phyloP scores from a whole-genome alignment of 2,797 vertebrate species.

The Silurus lanzhouensis region DNA sequence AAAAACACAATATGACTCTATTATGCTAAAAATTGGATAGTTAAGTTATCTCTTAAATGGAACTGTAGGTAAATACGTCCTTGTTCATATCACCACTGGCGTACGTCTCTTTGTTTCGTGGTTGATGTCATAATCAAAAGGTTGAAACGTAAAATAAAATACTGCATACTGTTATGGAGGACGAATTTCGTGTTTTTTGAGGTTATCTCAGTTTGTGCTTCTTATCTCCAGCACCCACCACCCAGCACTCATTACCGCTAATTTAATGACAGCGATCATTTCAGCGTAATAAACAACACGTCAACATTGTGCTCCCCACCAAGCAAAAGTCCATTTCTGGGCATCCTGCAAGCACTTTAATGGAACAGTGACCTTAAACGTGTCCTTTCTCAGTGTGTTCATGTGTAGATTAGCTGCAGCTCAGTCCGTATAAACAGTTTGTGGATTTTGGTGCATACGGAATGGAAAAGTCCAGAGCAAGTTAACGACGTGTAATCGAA shows the following conservation, averaged over 20 bases:
- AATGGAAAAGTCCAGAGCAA: not conserved
- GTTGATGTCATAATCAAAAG: not conserved
- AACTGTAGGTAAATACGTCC: not conserved
- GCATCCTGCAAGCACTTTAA: not conserved
- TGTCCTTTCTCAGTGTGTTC: not conserved
- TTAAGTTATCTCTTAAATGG: not conserved
- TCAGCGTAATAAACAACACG: not conserved
- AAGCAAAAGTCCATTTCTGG: not conserved
- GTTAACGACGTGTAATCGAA: not conserved
- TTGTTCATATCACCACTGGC: not conserved
- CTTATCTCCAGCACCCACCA: not conserved
- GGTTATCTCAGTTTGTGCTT: not conserved
- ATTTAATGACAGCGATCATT: constrained; percentile 7
- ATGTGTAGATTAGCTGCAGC: not conserved
- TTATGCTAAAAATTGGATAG: not conserved
- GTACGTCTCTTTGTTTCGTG: not conserved
- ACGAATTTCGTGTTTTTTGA: not conserved
- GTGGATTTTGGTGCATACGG: not conserved
- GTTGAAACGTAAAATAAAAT: not conserved
- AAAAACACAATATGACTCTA: not conserved
- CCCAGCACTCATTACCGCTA: not conserved
- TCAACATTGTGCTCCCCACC: not conserved
- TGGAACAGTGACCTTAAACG: not conserved
- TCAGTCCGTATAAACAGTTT: not conserved
- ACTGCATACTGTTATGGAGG: not conserved